These are phyloP conservation scores for Muntiacus muntjak DNA, from an alignment of 2,113 vertebrate species.

Conservation along the genomic window DNA sequence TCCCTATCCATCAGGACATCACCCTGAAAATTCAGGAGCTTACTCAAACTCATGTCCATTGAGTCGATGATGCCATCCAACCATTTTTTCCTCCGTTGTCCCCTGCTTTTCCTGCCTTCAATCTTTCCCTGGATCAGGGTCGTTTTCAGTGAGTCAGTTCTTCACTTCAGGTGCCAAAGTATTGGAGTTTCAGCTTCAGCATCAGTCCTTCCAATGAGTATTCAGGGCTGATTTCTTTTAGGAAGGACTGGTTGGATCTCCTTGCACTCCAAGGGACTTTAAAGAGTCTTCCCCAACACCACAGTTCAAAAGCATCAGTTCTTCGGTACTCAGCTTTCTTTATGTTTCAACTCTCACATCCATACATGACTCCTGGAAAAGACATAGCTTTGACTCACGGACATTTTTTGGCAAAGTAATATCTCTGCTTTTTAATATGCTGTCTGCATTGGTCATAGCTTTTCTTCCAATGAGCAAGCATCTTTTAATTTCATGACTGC, in stretches of 20 bases:
- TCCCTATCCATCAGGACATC: too few species aligned
- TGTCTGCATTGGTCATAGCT: not conserved
- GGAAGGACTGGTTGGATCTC: not conserved
- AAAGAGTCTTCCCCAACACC: not conserved
- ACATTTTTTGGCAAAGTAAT: not conserved
- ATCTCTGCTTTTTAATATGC: not conserved
- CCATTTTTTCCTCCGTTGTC: too few species aligned
- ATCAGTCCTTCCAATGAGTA: not conserved
- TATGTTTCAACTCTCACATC: not conserved
- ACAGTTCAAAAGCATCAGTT: not conserved
- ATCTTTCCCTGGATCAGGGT: too few species aligned
- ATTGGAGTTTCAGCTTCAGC: too few species aligned
- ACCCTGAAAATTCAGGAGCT: too few species aligned
- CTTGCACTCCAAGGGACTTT: not conserved
- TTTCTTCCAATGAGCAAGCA: not conserved
- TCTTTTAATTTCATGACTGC: not conserved
- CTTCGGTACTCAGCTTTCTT: not conserved
- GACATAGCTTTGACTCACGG: accelerated
- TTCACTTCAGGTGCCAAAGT: too few species aligned
- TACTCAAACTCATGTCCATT: not conserved
- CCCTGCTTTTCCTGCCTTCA: too few species aligned
- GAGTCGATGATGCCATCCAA: too few species aligned
- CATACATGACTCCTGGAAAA: not conserved
- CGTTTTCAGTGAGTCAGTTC: too few species aligned
- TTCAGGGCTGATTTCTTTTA: not conserved